Percentiles rank a stretch among this genome's conserved stretches.
phyloP scores from a whole-genome alignment of 2,797 vertebrate genomes.

The Phalloptychus januarius region DNA sequence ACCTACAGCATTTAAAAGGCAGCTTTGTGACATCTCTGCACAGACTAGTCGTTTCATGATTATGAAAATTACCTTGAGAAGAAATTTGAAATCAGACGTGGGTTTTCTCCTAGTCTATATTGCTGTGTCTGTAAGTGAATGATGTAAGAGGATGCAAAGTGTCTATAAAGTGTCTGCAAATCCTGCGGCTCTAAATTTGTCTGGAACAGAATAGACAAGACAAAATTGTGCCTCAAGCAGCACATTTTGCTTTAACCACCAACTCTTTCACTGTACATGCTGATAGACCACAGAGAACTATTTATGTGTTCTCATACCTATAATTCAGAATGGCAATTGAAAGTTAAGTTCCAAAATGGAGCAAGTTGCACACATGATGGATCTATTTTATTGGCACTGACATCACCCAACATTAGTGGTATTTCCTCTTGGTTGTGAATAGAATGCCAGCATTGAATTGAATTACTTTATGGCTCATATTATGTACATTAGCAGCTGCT shows the following conservation, averaged over 20 bases:
- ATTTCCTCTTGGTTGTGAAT: conserved; percentile 48
- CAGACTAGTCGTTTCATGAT: conserved; percentile 6
- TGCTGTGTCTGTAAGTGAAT: conserved; percentile 12
- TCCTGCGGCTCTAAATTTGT: conserved; percentile 6
- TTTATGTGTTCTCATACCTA: conserved; percentile 29
- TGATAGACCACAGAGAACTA: conserved; percentile 33
- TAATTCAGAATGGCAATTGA: conserved; percentile 46
- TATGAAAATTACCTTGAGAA: conserved; percentile 33
- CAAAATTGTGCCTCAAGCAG: conserved; percentile 32
- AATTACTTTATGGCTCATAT: conserved; percentile 51
- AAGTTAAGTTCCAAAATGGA: conserved; percentile 53
- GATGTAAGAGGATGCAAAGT: conserved; percentile 24
- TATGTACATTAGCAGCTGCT: conserved; percentile 30
- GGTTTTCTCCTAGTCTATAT: conserved; percentile 16
- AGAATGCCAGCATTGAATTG: conserved; percentile 43
- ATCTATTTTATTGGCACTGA: conserved; percentile 49
- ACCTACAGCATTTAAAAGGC: conserved; percentile 29
- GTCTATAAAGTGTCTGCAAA: conserved; percentile 10
- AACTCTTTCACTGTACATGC: conserved; percentile 22
- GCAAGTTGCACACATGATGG: conserved; percentile 14
- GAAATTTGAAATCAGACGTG: conserved; percentile 26
- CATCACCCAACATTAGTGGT: conserved; percentile 65
- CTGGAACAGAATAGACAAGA: conserved; percentile 20
- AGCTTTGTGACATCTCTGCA: neutral
- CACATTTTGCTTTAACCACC: conserved; percentile 26